A percentile compares a stretch with the other conserved stretches of the same genome.
Conservation (phyloP, 2,113 vertebrate genomes). For the Microtus pennsylvanicus region DNA sequence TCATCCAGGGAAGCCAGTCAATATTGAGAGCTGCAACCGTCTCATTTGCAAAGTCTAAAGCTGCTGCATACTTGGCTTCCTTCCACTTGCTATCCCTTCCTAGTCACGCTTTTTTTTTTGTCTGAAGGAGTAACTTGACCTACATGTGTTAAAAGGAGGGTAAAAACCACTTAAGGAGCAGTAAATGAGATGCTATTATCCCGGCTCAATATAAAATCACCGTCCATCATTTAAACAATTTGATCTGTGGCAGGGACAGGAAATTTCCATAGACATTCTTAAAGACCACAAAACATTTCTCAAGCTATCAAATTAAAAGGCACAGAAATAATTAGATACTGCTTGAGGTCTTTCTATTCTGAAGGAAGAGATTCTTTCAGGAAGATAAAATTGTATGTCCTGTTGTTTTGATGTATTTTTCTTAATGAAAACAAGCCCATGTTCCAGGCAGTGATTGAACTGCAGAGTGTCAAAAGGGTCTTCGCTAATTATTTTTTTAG, state of each 20-base stretch:
- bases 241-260: slow-evolving; percentile 65
- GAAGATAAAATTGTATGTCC: slow-evolving; percentile 69
- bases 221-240: slow-evolving; percentile 77
- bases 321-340: slow-evolving; percentile 70
- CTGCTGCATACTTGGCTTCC: slow-evolving; percentile 68
- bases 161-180: slow-evolving; percentile 79
- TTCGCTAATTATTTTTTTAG: slow-evolving; percentile 67
- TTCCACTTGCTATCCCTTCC: slow-evolving; percentile 57
- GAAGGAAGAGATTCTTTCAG: slow-evolving; percentile 75
- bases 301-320: slow-evolving; percentile 78
- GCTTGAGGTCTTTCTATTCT: slow-evolving; percentile 68
- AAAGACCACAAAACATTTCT: slow-evolving; percentile 74
- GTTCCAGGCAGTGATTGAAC: slow-evolving; percentile 44
- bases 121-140: slow-evolving; percentile 77
- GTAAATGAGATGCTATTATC: slow-evolving; percentile 80
- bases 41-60: slow-evolving; percentile 60
- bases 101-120: slow-evolving; percentile 55
- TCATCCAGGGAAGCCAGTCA: slow-evolving; percentile 68
- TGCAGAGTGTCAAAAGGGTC: slow-evolving; percentile 58
- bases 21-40: slow-evolving; percentile 56
- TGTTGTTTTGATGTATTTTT: slow-evolving; percentile 67
- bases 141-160: slow-evolving; percentile 74
- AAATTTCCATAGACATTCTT: slow-evolving; percentile 69
- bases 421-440: slow-evolving; percentile 61
- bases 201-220: slow-evolving; percentile 73